These are phyloP conservation scores for Mnemiopsis leidyi DNA, from an alignment of 37 sponge, comb jelly and placozoan genomes.

Conservation along the genomic window DNA sequence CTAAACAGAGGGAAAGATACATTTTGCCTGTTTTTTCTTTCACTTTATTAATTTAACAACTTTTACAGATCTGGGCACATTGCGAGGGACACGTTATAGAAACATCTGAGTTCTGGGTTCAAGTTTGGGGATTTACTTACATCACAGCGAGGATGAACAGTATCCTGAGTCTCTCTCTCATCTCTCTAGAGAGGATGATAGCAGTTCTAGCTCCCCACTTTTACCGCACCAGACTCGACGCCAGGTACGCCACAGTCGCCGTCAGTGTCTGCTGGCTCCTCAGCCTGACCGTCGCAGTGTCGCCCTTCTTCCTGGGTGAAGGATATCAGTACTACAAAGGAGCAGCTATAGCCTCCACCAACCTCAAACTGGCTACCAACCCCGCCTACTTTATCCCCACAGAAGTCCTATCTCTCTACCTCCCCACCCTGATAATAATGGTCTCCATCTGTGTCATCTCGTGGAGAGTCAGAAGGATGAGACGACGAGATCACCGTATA, in stretches of 20 bases:
- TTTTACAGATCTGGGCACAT: constrained; percentile 52
- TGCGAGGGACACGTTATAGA: constrained; percentile 23
- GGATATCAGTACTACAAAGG: constrained; percentile 16
- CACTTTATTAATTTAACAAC: too few relatives aligned
- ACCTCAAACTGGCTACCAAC: background rate
- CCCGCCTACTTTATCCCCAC: background rate
- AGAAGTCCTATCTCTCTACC: constrained; percentile 43
- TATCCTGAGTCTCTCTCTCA: constrained; percentile 36
- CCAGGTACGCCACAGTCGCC: background rate
- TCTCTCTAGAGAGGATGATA: constrained; percentile 6
- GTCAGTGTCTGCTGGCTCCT: constrained; percentile 29
- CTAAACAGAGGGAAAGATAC: too few relatives aligned
- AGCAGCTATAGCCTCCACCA: background rate
- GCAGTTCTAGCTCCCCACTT: constrained; percentile 46
- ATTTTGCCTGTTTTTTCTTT: too few relatives aligned
- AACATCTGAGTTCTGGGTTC: background rate
- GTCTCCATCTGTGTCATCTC: constrained; percentile 24
- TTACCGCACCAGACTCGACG: background rate
- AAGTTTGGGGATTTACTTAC: constrained; percentile 52
- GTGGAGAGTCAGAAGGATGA: background rate
- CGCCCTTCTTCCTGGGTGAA: background rate
- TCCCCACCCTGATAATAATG: background rate
- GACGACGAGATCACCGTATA: background rate
- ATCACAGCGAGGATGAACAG: constrained; percentile 33
- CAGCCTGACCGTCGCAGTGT: background rate